Conservation (phyloP, 92 coral and sea anemone species). For the Porites rus region DNA sequence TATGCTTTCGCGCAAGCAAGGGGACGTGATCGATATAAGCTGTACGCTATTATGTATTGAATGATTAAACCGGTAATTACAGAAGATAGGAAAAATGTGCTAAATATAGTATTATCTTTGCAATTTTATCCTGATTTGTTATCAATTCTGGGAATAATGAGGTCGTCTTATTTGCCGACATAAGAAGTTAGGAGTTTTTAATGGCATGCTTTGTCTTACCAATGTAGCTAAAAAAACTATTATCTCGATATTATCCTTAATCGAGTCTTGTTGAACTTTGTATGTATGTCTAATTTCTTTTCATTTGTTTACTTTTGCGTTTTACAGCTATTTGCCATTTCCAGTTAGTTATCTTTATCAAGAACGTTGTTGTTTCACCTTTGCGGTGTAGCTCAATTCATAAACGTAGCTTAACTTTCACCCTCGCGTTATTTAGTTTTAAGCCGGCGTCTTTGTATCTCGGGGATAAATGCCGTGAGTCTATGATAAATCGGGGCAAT, state of each 20-base stretch:
- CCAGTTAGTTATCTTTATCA: neutral
- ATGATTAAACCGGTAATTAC: neutral
- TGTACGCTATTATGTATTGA: neutral
- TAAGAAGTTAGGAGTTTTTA: neutral
- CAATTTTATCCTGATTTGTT: slow-evolving; percentile 7
- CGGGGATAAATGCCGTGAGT: too few species aligned
- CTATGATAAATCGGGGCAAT: too few species aligned
- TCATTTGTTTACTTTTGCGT: neutral
- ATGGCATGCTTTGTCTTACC: neutral
- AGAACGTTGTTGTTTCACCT: neutral
- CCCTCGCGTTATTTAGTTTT: too few species aligned
- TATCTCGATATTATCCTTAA: too few species aligned
- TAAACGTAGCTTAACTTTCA: too few species aligned
- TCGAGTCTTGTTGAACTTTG: too few species aligned
- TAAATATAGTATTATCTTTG: neutral
- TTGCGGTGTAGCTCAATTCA: neutral
- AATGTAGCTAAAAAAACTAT: neutral
- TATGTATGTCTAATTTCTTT: too few species aligned
- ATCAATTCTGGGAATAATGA: neutral
- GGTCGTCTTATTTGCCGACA: neutral
- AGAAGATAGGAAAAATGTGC: slow-evolving; percentile 4
- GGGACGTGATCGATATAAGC: neutral
- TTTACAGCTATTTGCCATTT: neutral
- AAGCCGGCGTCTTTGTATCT: too few species aligned
- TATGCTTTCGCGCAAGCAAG: too few species aligned